Percentiles rank a stretch among this genome's conserved stretches.
These are phyloP conservation scores for Trididemnum nubilum DNA, from an alignment of 23 tunicate species.

Conservation along the genomic window DNA sequence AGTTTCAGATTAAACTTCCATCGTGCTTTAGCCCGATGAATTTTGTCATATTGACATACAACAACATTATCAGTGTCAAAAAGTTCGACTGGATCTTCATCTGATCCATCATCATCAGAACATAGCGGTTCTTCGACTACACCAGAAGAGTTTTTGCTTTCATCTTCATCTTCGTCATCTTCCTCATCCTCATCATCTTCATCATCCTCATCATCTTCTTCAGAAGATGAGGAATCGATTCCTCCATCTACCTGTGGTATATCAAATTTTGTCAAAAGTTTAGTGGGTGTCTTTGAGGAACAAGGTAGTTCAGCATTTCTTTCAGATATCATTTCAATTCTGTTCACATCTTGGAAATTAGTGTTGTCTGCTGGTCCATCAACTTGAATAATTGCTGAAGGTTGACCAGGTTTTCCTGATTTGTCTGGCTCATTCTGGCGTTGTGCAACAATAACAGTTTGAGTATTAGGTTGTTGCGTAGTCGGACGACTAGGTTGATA, in stretches of 20 bases:
- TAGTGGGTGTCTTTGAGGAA: neutral
- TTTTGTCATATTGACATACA: slow-evolving; percentile 99
- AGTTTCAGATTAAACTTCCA: slow-evolving; percentile 96
- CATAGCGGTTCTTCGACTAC: slow-evolving; percentile 67
- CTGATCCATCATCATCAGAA: slow-evolving; percentile 77
- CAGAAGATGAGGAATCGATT: slow-evolving; percentile 58
- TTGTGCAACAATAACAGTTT: neutral
- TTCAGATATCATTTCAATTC: neutral
- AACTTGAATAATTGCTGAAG: slow-evolving; percentile 64
- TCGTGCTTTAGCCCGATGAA: slow-evolving; percentile 80
- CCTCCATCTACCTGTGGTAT: slow-evolving; percentile 62
- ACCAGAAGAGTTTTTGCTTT: slow-evolving; percentile 6
- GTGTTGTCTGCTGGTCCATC: slow-evolving; percentile 64
- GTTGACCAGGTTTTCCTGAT: slow-evolving; percentile 12
- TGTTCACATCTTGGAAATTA: neutral
- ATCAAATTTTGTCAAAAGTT: neutral
- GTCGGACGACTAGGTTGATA: slow-evolving; percentile 40
- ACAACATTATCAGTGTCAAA: slow-evolving; percentile 96
- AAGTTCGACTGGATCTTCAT: slow-evolving; percentile 80
- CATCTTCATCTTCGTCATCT: slow-evolving; percentile 59
- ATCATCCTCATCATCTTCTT: slow-evolving; percentile 92
- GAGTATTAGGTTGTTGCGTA: slow-evolving; percentile 15
- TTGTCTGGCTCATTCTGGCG: slow-evolving; percentile 17
- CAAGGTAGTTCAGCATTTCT: neutral
- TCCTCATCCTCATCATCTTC: slow-evolving; percentile 94